Percentiles rank a stretch among this genome's conserved stretches.
These are phyloP conservation scores for Pachyrhynchus sulphureomaculatus DNA, from an alignment of 1,140 invertebrate genomes.

Conservation along the genomic window DNA sequence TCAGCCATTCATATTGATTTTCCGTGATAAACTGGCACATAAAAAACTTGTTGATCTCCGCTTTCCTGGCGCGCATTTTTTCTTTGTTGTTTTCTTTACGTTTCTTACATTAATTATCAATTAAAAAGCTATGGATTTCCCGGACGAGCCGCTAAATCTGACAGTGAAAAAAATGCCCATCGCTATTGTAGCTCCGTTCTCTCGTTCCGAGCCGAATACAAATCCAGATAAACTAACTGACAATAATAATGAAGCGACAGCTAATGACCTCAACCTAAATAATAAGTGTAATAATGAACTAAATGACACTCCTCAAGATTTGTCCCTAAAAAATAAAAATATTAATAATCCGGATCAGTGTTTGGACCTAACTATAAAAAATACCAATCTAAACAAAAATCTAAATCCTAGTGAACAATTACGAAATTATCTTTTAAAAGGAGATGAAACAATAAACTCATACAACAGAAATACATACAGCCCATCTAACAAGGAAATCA, in stretches of 20 bases:
- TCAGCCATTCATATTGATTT: constrained; percentile 54
- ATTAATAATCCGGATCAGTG: constrained; percentile 21
- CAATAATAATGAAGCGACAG: constrained; percentile 32
- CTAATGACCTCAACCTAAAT: constrained; percentile 13
- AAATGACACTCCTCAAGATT: constrained; percentile 39
- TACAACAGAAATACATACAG: constrained; percentile 42
- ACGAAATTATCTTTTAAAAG: constrained; percentile 40
- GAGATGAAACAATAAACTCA: constrained; percentile 30
- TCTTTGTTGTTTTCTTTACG: constrained; percentile 11
- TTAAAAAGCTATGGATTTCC: constrained; percentile 38
- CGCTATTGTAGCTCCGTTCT: constrained; percentile 47
- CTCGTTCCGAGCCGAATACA: constrained; percentile 29
- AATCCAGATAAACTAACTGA: constrained; percentile 15
- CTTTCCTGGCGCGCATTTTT: constrained; percentile 16
- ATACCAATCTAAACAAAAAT: constrained; percentile 31
- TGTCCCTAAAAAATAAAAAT: constrained; percentile 41
- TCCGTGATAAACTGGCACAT: constrained; percentile 51
- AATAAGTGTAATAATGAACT: constrained; percentile 26
- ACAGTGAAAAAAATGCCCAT: constrained; percentile 55
- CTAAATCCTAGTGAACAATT: constrained; percentile 38
- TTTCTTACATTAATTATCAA: neutral
- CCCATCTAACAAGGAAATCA: constrained; percentile 32
- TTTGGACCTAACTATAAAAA: constrained; percentile 37
- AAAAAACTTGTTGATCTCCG: constrained; percentile 55
- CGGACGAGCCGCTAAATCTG: constrained; percentile 52